Conservation (phyloP, 2,888 invertebrate genomes). For the Cepaea hortensis region DNA sequence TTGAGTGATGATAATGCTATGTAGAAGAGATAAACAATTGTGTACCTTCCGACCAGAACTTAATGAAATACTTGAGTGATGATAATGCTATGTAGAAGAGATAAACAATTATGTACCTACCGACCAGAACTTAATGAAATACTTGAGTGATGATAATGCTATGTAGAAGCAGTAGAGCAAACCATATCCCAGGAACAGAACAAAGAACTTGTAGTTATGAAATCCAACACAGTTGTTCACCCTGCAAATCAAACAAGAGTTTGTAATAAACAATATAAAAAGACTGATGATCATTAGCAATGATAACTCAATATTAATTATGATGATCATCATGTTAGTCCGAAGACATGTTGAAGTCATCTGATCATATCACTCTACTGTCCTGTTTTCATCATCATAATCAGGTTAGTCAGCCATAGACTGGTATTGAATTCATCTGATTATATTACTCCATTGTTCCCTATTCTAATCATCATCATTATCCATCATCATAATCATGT, state of each 20-base stretch:
- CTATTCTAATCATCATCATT: too few species aligned
- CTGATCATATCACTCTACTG: too few species aligned
- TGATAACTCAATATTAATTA: too few species aligned
- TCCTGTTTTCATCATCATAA: too few species aligned
- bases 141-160: slow-evolving; percentile 78
- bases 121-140: slow-evolving; percentile 79
- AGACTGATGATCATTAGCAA: too few species aligned
- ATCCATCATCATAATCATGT: too few species aligned
- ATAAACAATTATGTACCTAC: slow-evolving; percentile 83
- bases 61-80: slow-evolving; percentile 75
- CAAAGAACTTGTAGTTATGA: slow-evolving; percentile 98
- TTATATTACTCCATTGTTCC: too few species aligned
- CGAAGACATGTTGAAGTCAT: too few species aligned
- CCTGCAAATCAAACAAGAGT: slow-evolving; percentile 68
- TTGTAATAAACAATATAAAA: too few species aligned
- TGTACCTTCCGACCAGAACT: slow-evolving; percentile 81
- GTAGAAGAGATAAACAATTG: slow-evolving; percentile 94
- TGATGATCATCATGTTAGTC: too few species aligned
- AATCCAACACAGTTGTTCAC: slow-evolving; percentile 98
- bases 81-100: slow-evolving; percentile 88
- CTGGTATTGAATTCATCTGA: too few species aligned
- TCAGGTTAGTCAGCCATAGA: too few species aligned
- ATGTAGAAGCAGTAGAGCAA: slow-evolving; percentile 93
- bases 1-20: slow-evolving; percentile 81
- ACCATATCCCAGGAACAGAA: slow-evolving; percentile 96